Percentiles rank a stretch among this genome's conserved stretches.
Conservation (phyloP, 2,797 vertebrate species). For the Miichthys miiuy region DNA sequence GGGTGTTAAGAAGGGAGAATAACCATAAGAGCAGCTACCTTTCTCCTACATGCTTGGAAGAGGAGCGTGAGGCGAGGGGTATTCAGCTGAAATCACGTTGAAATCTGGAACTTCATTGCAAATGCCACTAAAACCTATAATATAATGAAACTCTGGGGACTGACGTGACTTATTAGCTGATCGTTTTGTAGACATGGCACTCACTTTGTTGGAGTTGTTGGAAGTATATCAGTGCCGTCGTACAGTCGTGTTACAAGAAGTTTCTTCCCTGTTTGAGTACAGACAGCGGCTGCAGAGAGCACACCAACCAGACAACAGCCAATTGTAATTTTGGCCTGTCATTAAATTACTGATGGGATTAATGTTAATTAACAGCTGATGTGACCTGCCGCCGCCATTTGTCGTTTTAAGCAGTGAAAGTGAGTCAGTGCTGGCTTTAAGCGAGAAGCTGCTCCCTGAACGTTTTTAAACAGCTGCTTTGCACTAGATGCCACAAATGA, state of each 20-base stretch:
- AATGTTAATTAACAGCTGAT: constrained; percentile 10
- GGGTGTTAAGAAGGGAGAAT: too few species aligned
- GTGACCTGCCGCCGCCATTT: not conserved
- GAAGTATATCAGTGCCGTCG: not conserved
- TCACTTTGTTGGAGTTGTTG: not conserved
- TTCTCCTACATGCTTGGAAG: too few species aligned
- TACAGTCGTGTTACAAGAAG: not conserved
- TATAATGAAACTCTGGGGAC: not conserved
- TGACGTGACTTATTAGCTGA: not conserved
- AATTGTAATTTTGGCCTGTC: constrained; percentile 1
- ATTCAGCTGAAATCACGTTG: too few species aligned
- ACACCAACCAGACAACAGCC: constrained; percentile 2
- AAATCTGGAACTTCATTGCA: too few species aligned
- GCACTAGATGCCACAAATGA: not conserved
- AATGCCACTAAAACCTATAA: too few species aligned
- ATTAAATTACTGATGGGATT: constrained; percentile 9
- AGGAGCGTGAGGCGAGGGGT: too few species aligned
- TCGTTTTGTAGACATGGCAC: not conserved
- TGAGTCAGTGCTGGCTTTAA: not conserved
- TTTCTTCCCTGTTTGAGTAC: not conserved
- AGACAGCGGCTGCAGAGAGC: not conserved
- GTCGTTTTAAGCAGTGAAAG: not conserved
- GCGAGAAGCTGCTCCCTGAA: constrained; percentile 6
- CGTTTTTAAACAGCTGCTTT: not conserved
- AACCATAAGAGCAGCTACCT: too few species aligned